Conservation (phyloP, 2,113 vertebrate species). For the Dolichotis patagonum region DNA sequence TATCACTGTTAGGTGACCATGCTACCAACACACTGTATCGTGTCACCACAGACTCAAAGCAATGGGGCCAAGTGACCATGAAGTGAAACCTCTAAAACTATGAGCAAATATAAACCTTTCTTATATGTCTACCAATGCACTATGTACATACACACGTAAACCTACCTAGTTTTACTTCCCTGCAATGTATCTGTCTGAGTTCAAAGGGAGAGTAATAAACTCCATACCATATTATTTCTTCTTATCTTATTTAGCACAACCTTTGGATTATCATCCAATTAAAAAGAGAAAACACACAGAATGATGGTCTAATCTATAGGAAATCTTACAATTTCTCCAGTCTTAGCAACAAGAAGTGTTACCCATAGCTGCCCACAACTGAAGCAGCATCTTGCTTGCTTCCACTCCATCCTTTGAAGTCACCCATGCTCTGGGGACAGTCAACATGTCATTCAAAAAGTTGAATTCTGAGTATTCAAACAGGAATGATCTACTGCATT, state of each 20-base stretch:
- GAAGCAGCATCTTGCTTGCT: neutral
- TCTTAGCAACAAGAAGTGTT: neutral
- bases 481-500: neutral
- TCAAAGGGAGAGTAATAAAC: neutral
- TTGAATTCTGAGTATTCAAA: neutral
- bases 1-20: neutral
- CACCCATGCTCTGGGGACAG: neutral
- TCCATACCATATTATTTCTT: neutral
- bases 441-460: neutral
- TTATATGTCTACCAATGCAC: neutral
- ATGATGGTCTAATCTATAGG: neutral
- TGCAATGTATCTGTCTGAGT: neutral
- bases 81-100: neutral
- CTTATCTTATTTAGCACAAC: slow-evolving; percentile 1
- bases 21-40: too few relatives aligned
- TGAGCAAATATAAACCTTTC: neutral
- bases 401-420: neutral
- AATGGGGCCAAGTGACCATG: neutral
- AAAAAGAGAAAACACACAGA: neutral
- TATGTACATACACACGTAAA: too few relatives aligned
- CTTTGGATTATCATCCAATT: neutral
- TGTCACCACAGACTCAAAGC: neutral
- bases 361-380: neutral
- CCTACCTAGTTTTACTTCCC: neutral
- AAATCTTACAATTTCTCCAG: neutral